Base-by-base conservation (phyloP, 2,888 invertebrate genomes). In the Eupithecia exiguata region DNA sequence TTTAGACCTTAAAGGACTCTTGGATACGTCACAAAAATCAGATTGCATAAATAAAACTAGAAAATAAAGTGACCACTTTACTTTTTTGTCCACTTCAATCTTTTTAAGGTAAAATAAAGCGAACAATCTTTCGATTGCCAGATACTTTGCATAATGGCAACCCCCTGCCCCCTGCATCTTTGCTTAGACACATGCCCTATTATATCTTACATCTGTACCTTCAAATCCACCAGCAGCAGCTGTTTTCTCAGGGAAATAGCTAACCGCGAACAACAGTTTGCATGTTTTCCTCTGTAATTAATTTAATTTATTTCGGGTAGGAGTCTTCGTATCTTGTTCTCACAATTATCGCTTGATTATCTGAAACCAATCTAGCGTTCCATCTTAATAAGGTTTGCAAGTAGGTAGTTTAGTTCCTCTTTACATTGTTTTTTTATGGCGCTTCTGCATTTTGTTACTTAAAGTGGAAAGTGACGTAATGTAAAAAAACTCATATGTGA, bases 171-270 rank as follows among this genome's bases (percentile, higher is more conserved):
- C n/a, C n/a, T n/a, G n/a, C 30, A 30, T 30, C 30, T 30, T 30
- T 30, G 30, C 30, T 30, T 30, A 21, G 53, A 53, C 53, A 53
- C 53, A 10, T 4, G 10, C 53, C 53, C 21, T 53, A 30, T 61
- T 61, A 63, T 63, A 1, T 63, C 36, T 18, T 12, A 65, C 63
- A 38, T 65, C 43, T 43, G 43, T 46, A 58, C 58, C 65, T 38
- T 68, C 71, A 63, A 70, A 67, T 38, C 62, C 62, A 62, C 35
- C 35, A 18, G 4, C 35, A 38, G 63, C 36, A n/a, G 63, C 9
- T 65, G 38, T 62, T 49, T 84, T 86, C 86, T 85, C 87, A 86
- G 76, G 87, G 87, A 87, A 86, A 81, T 76, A 74, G 63, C 46
- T 40, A 63, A 62, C 35, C n/a, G 38, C n/a, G 63, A 63, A 65